These are phyloP conservation scores for Oryzias javanicus DNA, from an alignment of 2,113 vertebrate species.

Conservation along the genomic window DNA sequence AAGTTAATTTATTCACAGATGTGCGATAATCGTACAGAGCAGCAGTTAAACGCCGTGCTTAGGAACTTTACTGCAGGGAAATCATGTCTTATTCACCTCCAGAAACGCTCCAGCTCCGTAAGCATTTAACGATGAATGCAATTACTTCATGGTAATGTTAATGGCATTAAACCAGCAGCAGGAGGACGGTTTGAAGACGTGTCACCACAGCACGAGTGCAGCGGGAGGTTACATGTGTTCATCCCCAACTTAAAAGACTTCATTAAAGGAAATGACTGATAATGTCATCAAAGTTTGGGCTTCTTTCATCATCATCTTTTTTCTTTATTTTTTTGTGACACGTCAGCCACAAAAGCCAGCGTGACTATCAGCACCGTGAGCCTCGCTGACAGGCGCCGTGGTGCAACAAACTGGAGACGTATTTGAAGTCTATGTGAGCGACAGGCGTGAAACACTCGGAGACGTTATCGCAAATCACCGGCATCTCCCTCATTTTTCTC, in stretches of 20 bases:
- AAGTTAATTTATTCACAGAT: neutral
- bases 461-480: slow-evolving; percentile 34
- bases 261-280: slow-evolving; percentile 55
- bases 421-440: slow-evolving; percentile 32
- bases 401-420: neutral
- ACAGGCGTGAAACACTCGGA: slow-evolving; percentile 26
- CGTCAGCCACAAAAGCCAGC: slow-evolving; percentile 20
- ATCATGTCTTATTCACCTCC: neutral
- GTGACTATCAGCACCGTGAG: slow-evolving; percentile 37
- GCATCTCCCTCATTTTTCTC: slow-evolving; percentile 12
- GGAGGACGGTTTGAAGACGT: neutral
- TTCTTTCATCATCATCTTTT: slow-evolving; percentile 48
- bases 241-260: slow-evolving; percentile 22
- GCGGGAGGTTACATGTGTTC: neutral
- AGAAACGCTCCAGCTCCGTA: neutral
- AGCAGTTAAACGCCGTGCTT: neutral
- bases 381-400: neutral
- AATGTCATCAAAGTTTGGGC: slow-evolving; percentile 56
- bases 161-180: neutral
- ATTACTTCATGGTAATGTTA: slow-evolving; percentile 9
- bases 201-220: neutral
- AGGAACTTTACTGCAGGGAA: neutral
- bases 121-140: neutral
- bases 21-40: slow-evolving; percentile 8
- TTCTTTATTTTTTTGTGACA: neutral